Percentiles rank a stretch among this genome's conserved stretches.
Conservation (phyloP, 2,113 vertebrate species). For the Chrysemys picta region DNA sequence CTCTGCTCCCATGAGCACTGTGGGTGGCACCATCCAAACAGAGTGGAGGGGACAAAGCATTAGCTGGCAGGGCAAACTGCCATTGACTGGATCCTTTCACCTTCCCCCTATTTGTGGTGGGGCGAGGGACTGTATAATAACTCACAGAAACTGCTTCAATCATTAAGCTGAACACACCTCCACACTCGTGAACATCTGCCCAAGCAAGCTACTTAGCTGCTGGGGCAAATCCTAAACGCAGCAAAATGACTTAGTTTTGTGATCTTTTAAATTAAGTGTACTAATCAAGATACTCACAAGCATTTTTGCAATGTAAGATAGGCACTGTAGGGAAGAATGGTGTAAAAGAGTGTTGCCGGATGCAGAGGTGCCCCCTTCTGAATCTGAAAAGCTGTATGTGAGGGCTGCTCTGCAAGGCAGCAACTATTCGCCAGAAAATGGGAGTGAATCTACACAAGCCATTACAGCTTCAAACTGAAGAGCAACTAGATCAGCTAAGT, state of each 20-base stretch:
- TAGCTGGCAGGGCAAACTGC: background rate
- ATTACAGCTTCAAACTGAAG: conserved; percentile 9
- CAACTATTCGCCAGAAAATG: background rate
- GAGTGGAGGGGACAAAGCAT: background rate
- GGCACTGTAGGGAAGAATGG: background rate
- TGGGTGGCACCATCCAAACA: background rate
- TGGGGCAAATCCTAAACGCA: background rate
- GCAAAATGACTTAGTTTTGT: background rate
- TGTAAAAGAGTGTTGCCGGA: background rate
- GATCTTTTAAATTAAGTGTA: background rate
- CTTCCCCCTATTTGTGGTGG: background rate
- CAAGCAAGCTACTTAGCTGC: background rate
- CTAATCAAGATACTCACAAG: background rate
- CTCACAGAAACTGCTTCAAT: background rate
- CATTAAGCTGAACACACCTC: background rate
- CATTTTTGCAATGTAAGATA: background rate
- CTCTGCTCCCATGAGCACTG: background rate
- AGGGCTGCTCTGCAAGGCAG: background rate
- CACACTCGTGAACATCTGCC: background rate
- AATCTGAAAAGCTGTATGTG: background rate
- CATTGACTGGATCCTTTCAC: background rate
- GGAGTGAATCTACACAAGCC: conserved; percentile 4
- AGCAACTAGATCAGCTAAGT: background rate
- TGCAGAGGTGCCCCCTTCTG: background rate
- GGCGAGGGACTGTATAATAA: background rate